Base-by-base conservation (phyloP, 2,888 invertebrate species). In the Eristalis arbustorum region DNA sequence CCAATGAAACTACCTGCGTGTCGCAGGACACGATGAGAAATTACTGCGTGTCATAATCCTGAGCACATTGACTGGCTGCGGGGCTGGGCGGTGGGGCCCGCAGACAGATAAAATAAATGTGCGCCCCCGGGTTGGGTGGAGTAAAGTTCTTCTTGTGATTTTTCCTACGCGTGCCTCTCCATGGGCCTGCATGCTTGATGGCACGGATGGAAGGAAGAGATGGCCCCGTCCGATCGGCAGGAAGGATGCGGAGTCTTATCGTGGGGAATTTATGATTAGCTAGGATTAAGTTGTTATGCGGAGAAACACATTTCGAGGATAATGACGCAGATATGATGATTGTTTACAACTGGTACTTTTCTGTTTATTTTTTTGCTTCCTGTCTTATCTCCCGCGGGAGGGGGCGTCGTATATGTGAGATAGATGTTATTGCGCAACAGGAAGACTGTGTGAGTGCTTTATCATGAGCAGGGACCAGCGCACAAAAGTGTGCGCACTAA, bases 1-100 rank as follows among this genome's bases (percentile, higher is more conserved):
- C 61, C 69, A 73, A 69, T 77, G 73, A 81, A 77, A 74, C 75
- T 83, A 87, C 83, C 83, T 87, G 87, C 83, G 83, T 83, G 87
- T 83, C 78, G 75, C 37, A 84, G 67, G 72, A 80, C 66, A 63
- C 42, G 72, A 75, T 79, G 74, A 83, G 83, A 83, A 75, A 87
- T 83, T 79, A 72, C 75, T 72, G 71, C 66, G 63, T 81, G 71
- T 83, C 77, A 74, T 78, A 71, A 83, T 74, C 62, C 69, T 62
- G 64, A 28, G 57, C 61, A 37, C 72, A 28, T 23, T 66, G 10
- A 57, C 56, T 22, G 69, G 74, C 56, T 1, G 31, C 0, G 10
- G 31, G 8, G 31, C 0, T 1, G 31, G 31, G 8, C 0, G 6
- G 8, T 1, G 31, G 31, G 5, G 31, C 56, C n/a, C 37, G 63